Evolutionary conservation across 2,113 vertebrate genomes (phyloP).

Genomic region (Sorex araneus): DNA sequence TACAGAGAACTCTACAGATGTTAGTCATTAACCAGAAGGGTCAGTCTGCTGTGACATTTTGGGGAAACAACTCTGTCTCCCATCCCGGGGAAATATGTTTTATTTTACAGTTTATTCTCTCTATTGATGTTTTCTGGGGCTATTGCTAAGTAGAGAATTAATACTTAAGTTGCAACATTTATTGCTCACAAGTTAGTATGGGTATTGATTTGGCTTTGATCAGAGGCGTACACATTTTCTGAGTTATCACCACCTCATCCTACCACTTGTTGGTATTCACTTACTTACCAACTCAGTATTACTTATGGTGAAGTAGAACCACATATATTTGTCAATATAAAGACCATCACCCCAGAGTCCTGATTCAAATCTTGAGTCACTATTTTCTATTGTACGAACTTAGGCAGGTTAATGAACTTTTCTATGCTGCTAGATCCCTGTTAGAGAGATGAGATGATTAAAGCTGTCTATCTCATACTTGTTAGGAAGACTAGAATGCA

Average conservation of each 20-base stretch:
- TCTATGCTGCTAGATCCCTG: neutral
- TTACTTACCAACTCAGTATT: neutral
- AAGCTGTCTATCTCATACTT: neutral
- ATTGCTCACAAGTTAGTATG: neutral
- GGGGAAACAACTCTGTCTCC: constrained; percentile 58
- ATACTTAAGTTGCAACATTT: neutral
- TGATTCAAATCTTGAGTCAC: neutral
- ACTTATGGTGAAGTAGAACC: too few relatives aligned
- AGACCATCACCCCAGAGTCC: neutral
- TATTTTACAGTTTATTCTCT: constrained; percentile 53
- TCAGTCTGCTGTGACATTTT: constrained; percentile 9
- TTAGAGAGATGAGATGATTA: constrained; percentile 13
- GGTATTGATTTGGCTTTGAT: neutral
- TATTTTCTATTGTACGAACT: neutral
- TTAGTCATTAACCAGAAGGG: constrained; percentile 50
- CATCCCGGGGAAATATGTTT: constrained; percentile 35
- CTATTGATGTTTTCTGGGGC: constrained; percentile 30
- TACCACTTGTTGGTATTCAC: neutral
- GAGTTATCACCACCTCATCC: neutral
- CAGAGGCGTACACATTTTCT: neutral
- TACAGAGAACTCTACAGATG: constrained; percentile 41
- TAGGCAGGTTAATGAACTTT: neutral
- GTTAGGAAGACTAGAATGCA: neutral
- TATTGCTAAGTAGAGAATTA: constrained; percentile 24
- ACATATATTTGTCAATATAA: neutral